Evolutionary conservation across 2,888 invertebrate genomes (phyloP).

Genomic region (Acronicta aceris): DNA sequence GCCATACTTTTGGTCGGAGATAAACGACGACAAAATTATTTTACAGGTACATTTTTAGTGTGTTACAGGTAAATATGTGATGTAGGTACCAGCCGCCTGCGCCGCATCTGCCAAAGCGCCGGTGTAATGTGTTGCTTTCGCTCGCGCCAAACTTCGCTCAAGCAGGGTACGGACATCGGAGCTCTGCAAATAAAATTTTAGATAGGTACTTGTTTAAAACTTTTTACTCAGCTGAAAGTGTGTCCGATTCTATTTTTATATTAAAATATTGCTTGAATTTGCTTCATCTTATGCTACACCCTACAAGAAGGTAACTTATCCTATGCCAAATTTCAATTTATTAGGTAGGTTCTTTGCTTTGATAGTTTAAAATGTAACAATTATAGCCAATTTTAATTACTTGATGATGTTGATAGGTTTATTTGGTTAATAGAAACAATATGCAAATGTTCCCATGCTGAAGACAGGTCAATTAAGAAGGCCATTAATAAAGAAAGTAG

Average conservation of each 20-base stretch:
- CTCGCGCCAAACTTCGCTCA: conserved; percentile 86
- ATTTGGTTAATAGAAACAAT: conserved; percentile 4
- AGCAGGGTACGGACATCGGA: conserved; percentile 86
- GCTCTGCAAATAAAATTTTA: conserved; percentile 66
- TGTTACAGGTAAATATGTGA: no score
- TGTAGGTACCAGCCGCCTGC: conserved; percentile 78
- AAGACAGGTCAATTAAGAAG: conserved; percentile 18
- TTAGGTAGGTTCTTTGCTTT: no score
- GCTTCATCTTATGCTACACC: no score
- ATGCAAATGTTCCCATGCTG: conserved; percentile 13
- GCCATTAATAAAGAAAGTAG: conserved; percentile 15
- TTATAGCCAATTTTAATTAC: neutral
- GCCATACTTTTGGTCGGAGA: no score
- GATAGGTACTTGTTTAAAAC: conserved; percentile 16
- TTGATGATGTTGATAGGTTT: neutral
- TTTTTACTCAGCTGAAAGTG: neutral
- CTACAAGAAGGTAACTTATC: no score
- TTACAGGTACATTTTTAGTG: no score
- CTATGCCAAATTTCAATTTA: no score
- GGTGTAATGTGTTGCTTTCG: conserved; percentile 87
- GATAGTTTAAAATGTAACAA: neutral
- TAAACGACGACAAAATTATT: no score
- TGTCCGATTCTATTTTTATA: conserved; percentile 6
- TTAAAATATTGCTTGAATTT: no score
- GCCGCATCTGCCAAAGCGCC: conserved; percentile 87